A percentile compares a stretch with the other conserved stretches of the same genome.
Conservation (phyloP, 1,140 invertebrate species). For the Heliconius melpomene region DNA sequence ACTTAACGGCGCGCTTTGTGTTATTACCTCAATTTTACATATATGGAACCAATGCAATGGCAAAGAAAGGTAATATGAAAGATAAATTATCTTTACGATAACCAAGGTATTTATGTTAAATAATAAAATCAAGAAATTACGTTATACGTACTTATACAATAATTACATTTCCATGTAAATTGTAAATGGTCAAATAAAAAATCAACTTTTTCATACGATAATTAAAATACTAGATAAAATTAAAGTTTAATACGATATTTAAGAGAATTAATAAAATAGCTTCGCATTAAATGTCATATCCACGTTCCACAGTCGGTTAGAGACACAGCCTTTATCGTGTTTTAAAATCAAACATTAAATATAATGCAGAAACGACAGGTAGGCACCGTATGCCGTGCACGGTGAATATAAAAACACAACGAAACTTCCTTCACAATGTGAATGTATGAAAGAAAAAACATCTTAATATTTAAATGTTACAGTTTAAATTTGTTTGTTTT, state of each 20-base stretch:
- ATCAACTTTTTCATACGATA: neutral
- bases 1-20: too few relatives aligned
- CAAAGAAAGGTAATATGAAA: too few relatives aligned
- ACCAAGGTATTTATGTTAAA: neutral
- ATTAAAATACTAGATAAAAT: slow-evolving; percentile 5
- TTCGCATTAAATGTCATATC: slow-evolving; percentile 15
- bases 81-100: neutral
- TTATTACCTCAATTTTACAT: too few relatives aligned
- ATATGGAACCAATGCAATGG: too few relatives aligned
- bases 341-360: slow-evolving; percentile 63
- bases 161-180: neutral
- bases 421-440: slow-evolving; percentile 34
- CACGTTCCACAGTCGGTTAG: slow-evolving; percentile 32
- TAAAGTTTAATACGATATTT: neutral
- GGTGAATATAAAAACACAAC: slow-evolving; percentile 48
- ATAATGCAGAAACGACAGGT: slow-evolving; percentile 74
- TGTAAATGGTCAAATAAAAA: neutral
- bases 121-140: neutral
- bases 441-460: slow-evolving; percentile 29
- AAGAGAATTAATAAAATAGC: neutral
- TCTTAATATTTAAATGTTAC: slow-evolving; percentile 36
- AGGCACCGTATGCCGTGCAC: slow-evolving; percentile 50
- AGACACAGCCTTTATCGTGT: slow-evolving; percentile 54
- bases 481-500: slow-evolving; percentile 36
- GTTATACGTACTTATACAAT: neutral